Percentiles rank a stretch among this genome's conserved stretches.
These are phyloP conservation scores for Cydia fagiglandana DNA, from an alignment of 1,140 invertebrate genomes.

Conservation along the genomic window DNA sequence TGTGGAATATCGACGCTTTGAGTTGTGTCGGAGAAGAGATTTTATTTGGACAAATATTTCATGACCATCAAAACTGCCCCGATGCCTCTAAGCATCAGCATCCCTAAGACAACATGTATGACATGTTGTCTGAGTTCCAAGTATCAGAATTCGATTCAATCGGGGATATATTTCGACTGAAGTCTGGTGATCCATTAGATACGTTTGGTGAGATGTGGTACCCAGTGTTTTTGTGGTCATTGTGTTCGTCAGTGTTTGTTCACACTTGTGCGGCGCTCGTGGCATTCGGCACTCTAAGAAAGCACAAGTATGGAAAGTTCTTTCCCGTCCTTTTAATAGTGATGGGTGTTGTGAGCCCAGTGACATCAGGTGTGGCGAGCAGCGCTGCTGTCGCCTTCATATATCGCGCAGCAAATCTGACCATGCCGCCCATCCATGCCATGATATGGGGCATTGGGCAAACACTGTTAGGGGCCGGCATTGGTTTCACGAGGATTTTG, in stretches of 20 bases:
- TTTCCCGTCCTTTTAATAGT: constrained; percentile 92
- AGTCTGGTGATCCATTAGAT: constrained; percentile 81
- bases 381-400: constrained; percentile 97
- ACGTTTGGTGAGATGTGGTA: constrained; percentile 96
- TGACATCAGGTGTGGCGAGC: constrained; percentile 92
- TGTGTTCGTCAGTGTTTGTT: constrained; percentile 95
- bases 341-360: constrained; percentile 92
- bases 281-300: constrained; percentile 92
- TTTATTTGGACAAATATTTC: constrained; percentile 7
- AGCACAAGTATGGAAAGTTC: constrained; percentile 96
- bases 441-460: constrained; percentile 96
- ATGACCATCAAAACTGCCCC: constrained; percentile 50
- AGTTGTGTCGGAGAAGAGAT: constrained; percentile 19
- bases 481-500: constrained; percentile 95
- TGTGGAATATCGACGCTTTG: constrained; percentile 14
- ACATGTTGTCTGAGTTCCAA: constrained; percentile 80
- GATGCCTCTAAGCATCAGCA: constrained; percentile 66
- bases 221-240: constrained; percentile 95
- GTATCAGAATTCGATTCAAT: constrained; percentile 83
- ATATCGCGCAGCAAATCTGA: constrained; percentile 91
- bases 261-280: constrained; percentile 94
- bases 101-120: constrained; percentile 75
- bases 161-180: constrained; percentile 82
- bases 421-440: constrained; percentile 94
- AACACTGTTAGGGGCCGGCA: constrained; percentile 91